Evolutionary conservation across 2,113 vertebrate species (phyloP), one percentile per base, ranked within the genome.

Genomic region (Sula dactylatra): DNA sequence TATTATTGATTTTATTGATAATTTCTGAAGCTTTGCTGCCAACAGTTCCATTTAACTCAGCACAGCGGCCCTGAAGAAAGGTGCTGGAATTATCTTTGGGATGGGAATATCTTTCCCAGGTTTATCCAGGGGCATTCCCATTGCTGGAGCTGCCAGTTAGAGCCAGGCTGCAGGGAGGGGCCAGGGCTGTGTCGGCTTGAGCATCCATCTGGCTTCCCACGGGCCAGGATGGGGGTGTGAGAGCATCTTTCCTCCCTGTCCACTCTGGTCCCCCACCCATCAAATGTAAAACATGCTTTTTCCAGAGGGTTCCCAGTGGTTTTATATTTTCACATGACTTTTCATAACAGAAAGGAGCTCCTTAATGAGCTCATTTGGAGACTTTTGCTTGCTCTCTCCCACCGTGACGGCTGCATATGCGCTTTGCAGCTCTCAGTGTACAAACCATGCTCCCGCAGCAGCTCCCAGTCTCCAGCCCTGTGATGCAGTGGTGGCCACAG

Each of bases 401-500:
- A 6, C 40, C 10, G 1, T 8, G 52, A 34, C 55, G 59, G 34
- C 32, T 56, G 21, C 6, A 5, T 8, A 15, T 32, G 50, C 1
- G 2, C 56, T 34, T 13, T 6, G 1, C n/a, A 42, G 70, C 34
- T 55, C 58, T 58, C 2, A 2, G 25, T 25, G 44, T 66, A 38
- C 50, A 71, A 45, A 45, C 52, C 24, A 16, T 0, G 1, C 13
- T 64, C 38, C 20, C 0, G 0, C 26, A 61, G 59, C n/a, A 67
- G 58, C n/a, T 69, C 32, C 47, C 17, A 9, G 6, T 4, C 38
- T 47, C 34, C 66, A 88, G 72, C 50, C 29, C 44, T 26, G 59
- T 1, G 5, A 9, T 8, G 59, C 1, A 1, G 16, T 50, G 16
- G 26, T 55, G 70, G 54, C 45, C 54, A 32, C 0, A 1, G 14